Evolutionary conservation across 2,797 vertebrate genomes (phyloP), one percentile per base, ranked within the genome.

Genomic region (Anableps anableps): DNA sequence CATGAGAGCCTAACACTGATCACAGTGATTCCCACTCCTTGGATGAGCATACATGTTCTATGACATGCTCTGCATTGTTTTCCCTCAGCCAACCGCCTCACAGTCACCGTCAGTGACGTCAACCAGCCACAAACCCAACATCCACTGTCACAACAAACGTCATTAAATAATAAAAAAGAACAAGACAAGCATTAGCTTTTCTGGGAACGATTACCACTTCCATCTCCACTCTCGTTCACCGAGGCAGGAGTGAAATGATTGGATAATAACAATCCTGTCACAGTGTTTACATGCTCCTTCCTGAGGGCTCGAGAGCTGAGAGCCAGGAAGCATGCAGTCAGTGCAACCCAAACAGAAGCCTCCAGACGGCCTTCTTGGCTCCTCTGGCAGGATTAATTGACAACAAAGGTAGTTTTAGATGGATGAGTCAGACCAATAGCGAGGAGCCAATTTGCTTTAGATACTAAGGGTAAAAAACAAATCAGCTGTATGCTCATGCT

Each of bases 181-280:
- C 41, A 47, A 84, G 72, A 53, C 70, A 80, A 80, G 76, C 45
- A 76, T 84, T 62, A 76, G 45, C 58, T 58, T 85, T 82, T 75
- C 36, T 11, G 47, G 43, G 70, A 76, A 77, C 83, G 51, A 80
- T 74, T 19, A 73, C 10, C 83, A 64, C 83, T 93, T 89, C 72
- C 43, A 71, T 85, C 85, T 91, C 86, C 66, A 19, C 84, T 89
- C 91, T 87, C 82, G 62, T 91, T 84, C 51, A 36, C 72, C 16
- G 21, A 75, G 79, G 76, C 86, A 77, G 41, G 86, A 81, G 83
- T 73, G 80, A 76, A 92, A 85, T 88, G 86, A 93, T 93, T 90
- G 89, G 87, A 91, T 91, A 83, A 91, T 86, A 89, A 92, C 84
- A 83, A 90, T 92, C 91, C 88, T 93, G 88, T 92, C 91, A 91